Evolutionary conservation across 2,113 vertebrate species (phyloP).

Genomic region (Tachysurus vachellii): DNA sequence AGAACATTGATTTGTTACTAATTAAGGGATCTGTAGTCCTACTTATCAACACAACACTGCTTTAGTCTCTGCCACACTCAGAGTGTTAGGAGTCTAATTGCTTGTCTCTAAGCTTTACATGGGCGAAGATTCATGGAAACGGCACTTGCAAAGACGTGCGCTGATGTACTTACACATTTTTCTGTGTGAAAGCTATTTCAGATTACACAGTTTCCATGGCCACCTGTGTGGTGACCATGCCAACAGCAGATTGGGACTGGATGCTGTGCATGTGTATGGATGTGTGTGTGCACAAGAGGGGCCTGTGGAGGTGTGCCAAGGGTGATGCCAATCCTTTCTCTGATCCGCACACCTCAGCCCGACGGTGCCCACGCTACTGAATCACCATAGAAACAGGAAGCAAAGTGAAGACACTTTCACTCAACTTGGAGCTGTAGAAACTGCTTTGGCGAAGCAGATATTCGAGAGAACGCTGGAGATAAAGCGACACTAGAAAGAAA

Average conservation of each 20-base stretch:
- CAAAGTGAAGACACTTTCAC: conserved; percentile 31
- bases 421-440: conserved; percentile 6
- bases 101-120: conserved; percentile 34
- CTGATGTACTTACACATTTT: conserved; percentile 44
- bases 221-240: conserved; percentile 58
- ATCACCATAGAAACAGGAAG: conserved; percentile 50
- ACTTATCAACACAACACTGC: conserved; percentile 20
- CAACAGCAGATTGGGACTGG: conserved; percentile 52
- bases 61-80: conserved; percentile 15
- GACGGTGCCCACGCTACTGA: conserved; percentile 36
- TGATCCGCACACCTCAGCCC: conserved; percentile 45
- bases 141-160: conserved; percentile 33
- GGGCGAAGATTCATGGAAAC: conserved; percentile 13
- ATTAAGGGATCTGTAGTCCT: conserved; percentile 25
- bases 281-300: conserved; percentile 21
- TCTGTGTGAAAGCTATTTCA: conserved; percentile 52
- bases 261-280: conserved; percentile 18
- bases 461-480: neutral
- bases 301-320: conserved; percentile 39
- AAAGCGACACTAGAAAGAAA: neutral
- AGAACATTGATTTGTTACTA: conserved; percentile 23
- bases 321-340: conserved; percentile 44
- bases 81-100: conserved; percentile 40
- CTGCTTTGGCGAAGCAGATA: neutral
- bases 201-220: conserved; percentile 57